phyloP scores from a whole-genome alignment of 2,888 invertebrate genomes.

The Drosophila monieri region DNA sequence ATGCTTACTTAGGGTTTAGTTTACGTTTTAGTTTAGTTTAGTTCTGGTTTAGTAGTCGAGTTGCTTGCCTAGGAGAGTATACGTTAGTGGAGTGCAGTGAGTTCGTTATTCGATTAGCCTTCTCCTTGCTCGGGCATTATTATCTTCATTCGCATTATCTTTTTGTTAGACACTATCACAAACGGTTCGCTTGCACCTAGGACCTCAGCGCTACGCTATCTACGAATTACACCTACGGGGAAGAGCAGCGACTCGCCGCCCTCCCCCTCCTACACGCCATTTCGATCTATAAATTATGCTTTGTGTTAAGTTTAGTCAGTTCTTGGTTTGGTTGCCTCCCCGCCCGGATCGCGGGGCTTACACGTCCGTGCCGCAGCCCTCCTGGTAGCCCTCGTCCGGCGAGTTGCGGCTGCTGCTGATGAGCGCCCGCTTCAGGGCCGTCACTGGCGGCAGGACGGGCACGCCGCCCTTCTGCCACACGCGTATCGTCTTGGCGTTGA shows the following conservation, averaged over 20 bases:
- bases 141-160: conserved; percentile 78
- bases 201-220: conserved; percentile 35
- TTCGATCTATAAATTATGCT: conserved; percentile 11
- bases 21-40: conserved; percentile 31
- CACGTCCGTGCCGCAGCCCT: conserved; percentile 96
- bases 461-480: conserved; percentile 94
- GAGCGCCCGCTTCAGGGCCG: conserved; percentile 92
- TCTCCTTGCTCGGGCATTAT: conserved; percentile 62
- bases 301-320: conserved; percentile 76
- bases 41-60: conserved; percentile 50
- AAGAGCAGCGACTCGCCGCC: background rate
- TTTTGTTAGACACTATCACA: conserved; percentile 83
- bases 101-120: conserved; percentile 34
- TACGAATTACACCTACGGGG: conserved; percentile 32
- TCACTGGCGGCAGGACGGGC: conserved; percentile 93
- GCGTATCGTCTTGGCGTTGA: conserved; percentile 91
- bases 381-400: conserved; percentile 95
- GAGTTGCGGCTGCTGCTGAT: conserved; percentile 93
- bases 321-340: conserved; percentile 51
- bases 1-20: conserved; percentile 36
- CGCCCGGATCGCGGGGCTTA: conserved; percentile 82
- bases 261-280: conserved; percentile 2
- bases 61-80: conserved; percentile 73
- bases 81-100: conserved; percentile 45
- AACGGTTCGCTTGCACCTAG: conserved; percentile 71